Conservation (phyloP, 2,888 invertebrate genomes). For the Tipula lateralis region DNA sequence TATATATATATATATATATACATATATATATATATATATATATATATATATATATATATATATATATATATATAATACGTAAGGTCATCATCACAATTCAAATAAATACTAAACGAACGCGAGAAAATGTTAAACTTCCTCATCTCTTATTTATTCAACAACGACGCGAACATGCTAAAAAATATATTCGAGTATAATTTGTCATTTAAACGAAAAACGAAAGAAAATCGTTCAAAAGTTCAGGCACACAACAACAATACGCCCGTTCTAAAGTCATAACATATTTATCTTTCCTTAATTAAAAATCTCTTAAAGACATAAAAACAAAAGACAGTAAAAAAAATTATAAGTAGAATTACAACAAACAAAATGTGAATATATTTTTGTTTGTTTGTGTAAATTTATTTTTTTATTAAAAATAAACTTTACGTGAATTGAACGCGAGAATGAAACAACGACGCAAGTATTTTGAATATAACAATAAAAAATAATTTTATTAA, state of each 20-base stretch:
- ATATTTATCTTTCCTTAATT: neutral
- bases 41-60: too few relatives aligned
- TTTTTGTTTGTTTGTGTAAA: neutral
- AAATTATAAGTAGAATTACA: neutral
- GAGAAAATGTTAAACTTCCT: neutral
- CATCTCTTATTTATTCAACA: neutral
- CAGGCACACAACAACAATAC: neutral
- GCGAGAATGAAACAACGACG: neutral
- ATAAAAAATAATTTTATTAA: constrained; percentile 14
- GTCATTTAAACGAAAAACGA: neutral
- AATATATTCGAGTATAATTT: too few relatives aligned
- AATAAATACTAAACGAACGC: neutral
- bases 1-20: too few relatives aligned
- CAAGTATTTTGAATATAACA: neutral
- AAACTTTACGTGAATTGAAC: constrained; percentile 1
- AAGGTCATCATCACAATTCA: neutral
- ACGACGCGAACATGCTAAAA: neutral
- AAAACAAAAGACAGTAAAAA: neutral
- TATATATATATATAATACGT: too few relatives aligned
- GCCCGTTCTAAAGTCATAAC: neutral
- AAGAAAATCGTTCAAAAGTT: neutral
- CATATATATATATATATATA: too few relatives aligned
- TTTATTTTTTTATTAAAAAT: neutral
- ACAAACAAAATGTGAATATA: neutral
- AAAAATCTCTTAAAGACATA: constrained; percentile 11